Percentiles rank a stretch among this genome's conserved stretches.
These are phyloP conservation scores for Amblyjoppa fuscipennis DNA, from an alignment of 2,888 invertebrate genomes.

Conservation along the genomic window DNA sequence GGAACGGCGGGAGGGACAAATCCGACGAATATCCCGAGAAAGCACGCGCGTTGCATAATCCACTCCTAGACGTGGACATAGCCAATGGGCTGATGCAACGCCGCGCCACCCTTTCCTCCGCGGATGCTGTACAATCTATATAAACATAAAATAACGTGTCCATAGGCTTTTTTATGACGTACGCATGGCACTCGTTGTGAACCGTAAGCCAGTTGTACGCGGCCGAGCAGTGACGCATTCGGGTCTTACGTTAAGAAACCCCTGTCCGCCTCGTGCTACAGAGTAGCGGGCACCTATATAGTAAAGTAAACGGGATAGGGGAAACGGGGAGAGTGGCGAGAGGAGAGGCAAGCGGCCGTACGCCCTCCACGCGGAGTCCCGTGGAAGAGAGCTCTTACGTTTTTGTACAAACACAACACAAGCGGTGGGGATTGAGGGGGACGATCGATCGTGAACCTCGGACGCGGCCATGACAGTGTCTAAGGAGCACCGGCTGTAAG, in stretches of 20 bases:
- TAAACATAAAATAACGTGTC: neutral
- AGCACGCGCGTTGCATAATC: slow-evolving; percentile 26
- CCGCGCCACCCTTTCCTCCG: slow-evolving; percentile 18
- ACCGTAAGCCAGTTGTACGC: slow-evolving; percentile 1
- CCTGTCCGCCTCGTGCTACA: slow-evolving; percentile 4
- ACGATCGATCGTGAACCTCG: slow-evolving; percentile 66
- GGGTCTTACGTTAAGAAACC: slow-evolving; percentile 61
- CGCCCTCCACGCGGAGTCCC: slow-evolving; percentile 49
- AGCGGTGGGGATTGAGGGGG: slow-evolving; percentile 9
- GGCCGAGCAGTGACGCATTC: slow-evolving; percentile 58
- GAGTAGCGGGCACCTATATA: neutral
- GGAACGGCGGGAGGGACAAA: neutral
- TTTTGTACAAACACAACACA: slow-evolving; percentile 33
- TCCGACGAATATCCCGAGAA: neutral
- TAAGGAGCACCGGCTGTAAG: slow-evolving; percentile 49
- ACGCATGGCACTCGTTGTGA: slow-evolving; percentile 10
- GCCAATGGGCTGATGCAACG: slow-evolving; percentile 12
- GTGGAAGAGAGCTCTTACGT: slow-evolving; percentile 42
- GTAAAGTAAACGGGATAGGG: slow-evolving; percentile 17
- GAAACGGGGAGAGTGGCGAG: slow-evolving; percentile 3
- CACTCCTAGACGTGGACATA: neutral
- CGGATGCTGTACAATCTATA: slow-evolving; percentile 6
- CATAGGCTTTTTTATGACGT: neutral
- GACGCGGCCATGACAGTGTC: slow-evolving; percentile 66
- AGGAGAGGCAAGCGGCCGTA: slow-evolving; percentile 15